Base-by-base conservation (phyloP, 2,888 invertebrate species). In the Nemapogon koenigi region DNA sequence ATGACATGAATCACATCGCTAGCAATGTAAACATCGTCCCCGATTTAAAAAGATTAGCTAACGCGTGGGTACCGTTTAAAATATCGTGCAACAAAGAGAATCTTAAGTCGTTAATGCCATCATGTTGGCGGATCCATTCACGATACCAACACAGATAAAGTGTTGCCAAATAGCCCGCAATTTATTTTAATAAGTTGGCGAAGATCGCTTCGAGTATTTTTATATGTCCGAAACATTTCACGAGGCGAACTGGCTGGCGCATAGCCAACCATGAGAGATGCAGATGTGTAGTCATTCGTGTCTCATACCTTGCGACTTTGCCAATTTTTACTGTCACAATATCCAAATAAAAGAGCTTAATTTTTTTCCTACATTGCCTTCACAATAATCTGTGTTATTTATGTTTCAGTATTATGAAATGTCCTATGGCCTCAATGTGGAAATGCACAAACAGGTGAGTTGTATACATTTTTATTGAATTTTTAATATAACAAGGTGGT, bases 361-460 rank as follows among this genome's bases (percentile, higher is more conserved):
- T 22, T 22, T 22, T 22, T 22, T 22, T 22, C 10, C 10, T 7
- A 7, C 22, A 10, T 27, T 51, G 11, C 52, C 49, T 63, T 57
- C 59, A 51, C 35, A 51, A 60, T 67, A 64, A 70, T 59, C 50
- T 50, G 49, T 59, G 47, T 53, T 51, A 46, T 78, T 78, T 81
- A 62, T 81, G 75, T 91, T 90, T 59, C 89, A 94, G 94, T 96
- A 95, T 82, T 95, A 95, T 83, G 97, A 97, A 85, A 95, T 96
- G 94, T 94, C 94, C 41, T 95, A 95, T 81, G 94, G 94, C 57
- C 88, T 96, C 78, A 95, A 95, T 81, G 94, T 94, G 67, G 97
- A 97, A 83, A 94, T 96, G 93, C 94, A 94, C 79, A 96, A 96
- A 85, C 95, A 96, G 90, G 92, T 92, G 82, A 81, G 86, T 68